Evolutionary conservation across 1,140 invertebrate species (phyloP).

Genomic region (Batillaria attramentaria): DNA sequence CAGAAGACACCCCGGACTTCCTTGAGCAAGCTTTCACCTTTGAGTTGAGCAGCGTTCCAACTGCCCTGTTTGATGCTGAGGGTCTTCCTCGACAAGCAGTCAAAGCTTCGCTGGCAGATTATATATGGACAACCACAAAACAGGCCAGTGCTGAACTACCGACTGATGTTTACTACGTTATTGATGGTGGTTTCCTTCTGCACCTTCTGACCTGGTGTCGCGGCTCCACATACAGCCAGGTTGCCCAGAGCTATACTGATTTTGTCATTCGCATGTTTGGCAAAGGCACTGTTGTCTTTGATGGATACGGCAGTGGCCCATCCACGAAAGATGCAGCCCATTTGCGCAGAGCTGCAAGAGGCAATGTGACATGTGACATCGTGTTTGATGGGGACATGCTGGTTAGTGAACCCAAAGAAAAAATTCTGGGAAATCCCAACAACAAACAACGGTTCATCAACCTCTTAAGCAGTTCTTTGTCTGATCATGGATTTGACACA

Average conservation of each 20-base stretch:
- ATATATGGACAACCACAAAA: constrained; percentile 31
- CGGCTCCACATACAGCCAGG: constrained; percentile 23
- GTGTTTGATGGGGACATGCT: not conserved
- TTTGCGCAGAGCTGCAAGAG: not conserved
- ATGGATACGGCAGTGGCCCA: not conserved
- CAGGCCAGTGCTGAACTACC: not conserved
- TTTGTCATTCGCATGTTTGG: constrained; percentile 8
- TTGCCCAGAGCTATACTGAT: constrained; percentile 24
- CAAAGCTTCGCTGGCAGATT: constrained; percentile 33
- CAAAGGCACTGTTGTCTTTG: not conserved
- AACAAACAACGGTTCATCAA: not conserved
- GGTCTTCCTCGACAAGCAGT: constrained; percentile 23
- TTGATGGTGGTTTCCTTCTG: constrained; percentile 46
- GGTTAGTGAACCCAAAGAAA: not conserved
- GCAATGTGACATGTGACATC: not conserved
- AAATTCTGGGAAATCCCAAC: not conserved
- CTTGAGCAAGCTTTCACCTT: constrained; percentile 35
- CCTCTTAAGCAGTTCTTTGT: not conserved
- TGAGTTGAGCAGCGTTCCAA: constrained; percentile 38
- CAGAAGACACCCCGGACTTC: not conserved
- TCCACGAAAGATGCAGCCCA: not conserved
- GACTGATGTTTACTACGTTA: constrained; percentile 23
- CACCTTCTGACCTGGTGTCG: constrained; percentile 24
- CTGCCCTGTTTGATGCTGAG: constrained; percentile 43
- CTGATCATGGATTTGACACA: not conserved